These are phyloP conservation scores for Lydus trimaculatus DNA, from an alignment of 2,888 invertebrate species.

Conservation along the genomic window DNA sequence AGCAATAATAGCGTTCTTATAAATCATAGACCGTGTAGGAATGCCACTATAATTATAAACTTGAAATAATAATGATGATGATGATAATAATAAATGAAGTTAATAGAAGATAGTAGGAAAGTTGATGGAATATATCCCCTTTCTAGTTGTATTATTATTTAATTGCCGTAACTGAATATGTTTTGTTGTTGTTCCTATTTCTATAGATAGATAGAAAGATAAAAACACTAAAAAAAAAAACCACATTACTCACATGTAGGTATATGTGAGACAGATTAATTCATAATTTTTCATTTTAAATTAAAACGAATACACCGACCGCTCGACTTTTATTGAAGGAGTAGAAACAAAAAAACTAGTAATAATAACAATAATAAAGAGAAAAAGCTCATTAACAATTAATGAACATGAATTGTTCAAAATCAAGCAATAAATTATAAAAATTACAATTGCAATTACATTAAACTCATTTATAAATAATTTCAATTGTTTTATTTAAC, in stretches of 20 bases:
- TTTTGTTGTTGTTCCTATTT: constrained; percentile 37
- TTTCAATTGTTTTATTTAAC: not conserved
- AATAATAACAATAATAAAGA: constrained; percentile 34
- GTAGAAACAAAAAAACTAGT: constrained; percentile 52
- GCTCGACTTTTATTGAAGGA: constrained; percentile 55
- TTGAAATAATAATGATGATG: constrained; percentile 20
- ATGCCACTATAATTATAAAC: constrained; percentile 50
- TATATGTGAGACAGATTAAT: constrained; percentile 29
- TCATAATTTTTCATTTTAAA: constrained; percentile 25
- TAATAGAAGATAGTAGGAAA: not conserved
- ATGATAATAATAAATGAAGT: not conserved
- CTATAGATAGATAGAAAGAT: constrained; percentile 40
- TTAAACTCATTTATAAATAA: not conserved
- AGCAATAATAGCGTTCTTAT: not conserved
- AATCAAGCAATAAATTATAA: not conserved
- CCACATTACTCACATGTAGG: constrained; percentile 31
- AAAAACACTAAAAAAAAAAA: constrained; percentile 27
- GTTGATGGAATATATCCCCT: constrained; percentile 1
- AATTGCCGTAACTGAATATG: constrained; percentile 54
- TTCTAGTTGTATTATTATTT: constrained; percentile 42
- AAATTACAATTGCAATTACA: not conserved
- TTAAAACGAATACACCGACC: constrained; percentile 45
- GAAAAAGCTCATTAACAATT: constrained; percentile 18
- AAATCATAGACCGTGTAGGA: constrained; percentile 50
- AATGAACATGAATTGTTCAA: not conserved